Base-by-base conservation (phyloP, 2,113 vertebrate genomes). In the Pardalotus punctatus region DNA sequence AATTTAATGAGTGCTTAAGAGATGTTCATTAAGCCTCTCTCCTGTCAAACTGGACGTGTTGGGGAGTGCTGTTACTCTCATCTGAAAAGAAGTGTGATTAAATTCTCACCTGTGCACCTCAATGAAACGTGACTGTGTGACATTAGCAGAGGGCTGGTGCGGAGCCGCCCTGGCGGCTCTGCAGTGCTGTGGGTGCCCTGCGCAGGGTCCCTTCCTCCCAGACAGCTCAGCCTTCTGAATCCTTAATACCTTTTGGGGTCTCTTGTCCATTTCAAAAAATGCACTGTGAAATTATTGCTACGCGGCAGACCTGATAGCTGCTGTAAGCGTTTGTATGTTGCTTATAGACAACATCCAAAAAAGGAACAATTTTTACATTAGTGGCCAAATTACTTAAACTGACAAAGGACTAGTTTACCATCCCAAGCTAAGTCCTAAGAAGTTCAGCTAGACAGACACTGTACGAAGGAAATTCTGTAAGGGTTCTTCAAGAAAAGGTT, bases 91-190 rank as follows among this genome's bases (percentile, higher is more conserved):
- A 64, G 45, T 35, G 21, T 24, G 65, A 36, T 48, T n/a, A 54
- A 60, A 50, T 50, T 70, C 35, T 80, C 35, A 12, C 2, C 28
- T 62, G 18, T 62, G 61, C 22, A 6, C 21, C 47, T 54, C 14
- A 25, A 45, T 40, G 50, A 38, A 58, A 20, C 5, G 25, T 19
- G 4, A 13, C 24, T 38, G 14, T 0, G 0, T 28, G 38, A 11
- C 19, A 6, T 48, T 28, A 36, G 35, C 45, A 36, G 67, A 54
- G 56, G 62, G 19, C 72, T 65, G 56, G 29, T 76, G n/a, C 4
- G 56, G 35, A 33, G 73, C 61, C 56, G 56, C 3, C 0, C 21
- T 29, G 42, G 35, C 9, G n/a, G 22, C 29, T 51, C n/a, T 58
- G 31, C 0, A 0, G 22, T 4, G 19, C 43, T 24, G 27, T 11